Percentiles rank a stretch among this genome's conserved stretches.
Conservation (phyloP, 2,888 invertebrate genomes). For the Drosophila atroscutellata region DNA sequence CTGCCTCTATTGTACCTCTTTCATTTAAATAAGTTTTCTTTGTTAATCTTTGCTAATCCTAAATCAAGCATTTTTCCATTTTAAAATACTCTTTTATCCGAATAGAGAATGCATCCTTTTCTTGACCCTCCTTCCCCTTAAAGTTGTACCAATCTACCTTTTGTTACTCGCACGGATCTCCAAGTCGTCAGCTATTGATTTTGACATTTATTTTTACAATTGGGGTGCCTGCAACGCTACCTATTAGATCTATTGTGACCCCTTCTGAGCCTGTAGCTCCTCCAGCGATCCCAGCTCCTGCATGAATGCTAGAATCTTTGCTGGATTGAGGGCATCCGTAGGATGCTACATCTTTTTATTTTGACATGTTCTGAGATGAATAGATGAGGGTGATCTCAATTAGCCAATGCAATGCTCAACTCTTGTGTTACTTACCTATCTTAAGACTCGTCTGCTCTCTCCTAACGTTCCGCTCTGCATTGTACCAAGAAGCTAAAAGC, state of each 20-base stretch:
- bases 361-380: neutral
- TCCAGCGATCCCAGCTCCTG: too few species aligned
- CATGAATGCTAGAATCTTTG: too few species aligned
- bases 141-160: neutral
- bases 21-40: neutral
- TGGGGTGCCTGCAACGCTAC: too few species aligned
- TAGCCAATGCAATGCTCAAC: neutral
- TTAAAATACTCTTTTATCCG: neutral
- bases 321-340: too few species aligned
- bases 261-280: too few species aligned
- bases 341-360: neutral
- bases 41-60: too few species aligned
- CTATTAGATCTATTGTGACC: too few species aligned
- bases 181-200: neutral
- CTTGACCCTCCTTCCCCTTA: neutral
- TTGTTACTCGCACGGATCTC: neutral
- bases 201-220: neutral
- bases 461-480: neutral
- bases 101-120: too few species aligned
- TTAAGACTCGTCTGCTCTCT: neutral
- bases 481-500: neutral
- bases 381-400: neutral
- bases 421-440: neutral
- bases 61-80: neutral
- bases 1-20: neutral